phyloP scores from a whole-genome alignment of 2,797 vertebrate species.

The Sebastes minor region DNA sequence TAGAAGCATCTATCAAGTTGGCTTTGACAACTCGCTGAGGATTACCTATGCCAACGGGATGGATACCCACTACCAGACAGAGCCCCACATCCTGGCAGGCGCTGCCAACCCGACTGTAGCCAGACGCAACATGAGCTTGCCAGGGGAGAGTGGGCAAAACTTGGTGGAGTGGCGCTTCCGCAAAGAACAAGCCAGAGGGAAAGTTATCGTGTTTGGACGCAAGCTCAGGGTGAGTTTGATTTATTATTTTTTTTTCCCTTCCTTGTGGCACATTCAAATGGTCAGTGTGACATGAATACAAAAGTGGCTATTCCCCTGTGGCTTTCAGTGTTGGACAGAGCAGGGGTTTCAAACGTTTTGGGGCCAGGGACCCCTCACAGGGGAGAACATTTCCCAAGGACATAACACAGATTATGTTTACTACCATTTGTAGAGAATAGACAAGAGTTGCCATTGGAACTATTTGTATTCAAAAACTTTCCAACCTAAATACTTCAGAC shows the following conservation, averaged over 20 bases:
- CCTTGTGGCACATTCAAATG: background rate
- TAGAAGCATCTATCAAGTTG: conserved; percentile 94
- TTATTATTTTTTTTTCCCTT: background rate
- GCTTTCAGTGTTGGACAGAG: background rate
- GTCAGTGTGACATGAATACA: background rate
- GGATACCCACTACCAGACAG: conserved; percentile 96
- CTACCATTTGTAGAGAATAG: too few species aligned
- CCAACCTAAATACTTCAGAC: too few species aligned
- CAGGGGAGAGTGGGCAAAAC: conserved; percentile 94
- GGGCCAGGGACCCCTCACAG: too few species aligned
- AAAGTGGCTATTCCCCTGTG: background rate
- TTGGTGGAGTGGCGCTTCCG: conserved; percentile 98
- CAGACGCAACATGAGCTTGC: conserved; percentile 96
- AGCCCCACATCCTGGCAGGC: conserved; percentile 94
- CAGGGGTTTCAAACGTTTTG: too few species aligned
- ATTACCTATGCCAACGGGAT: conserved; percentile 96
- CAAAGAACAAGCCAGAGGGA: conserved; percentile 95
- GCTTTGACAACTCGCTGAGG: conserved; percentile 93
- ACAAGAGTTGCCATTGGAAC: too few species aligned
- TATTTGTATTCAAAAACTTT: too few species aligned
- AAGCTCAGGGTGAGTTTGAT: conserved; percentile 90
- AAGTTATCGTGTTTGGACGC: conserved; percentile 95
- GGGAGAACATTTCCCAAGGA: too few species aligned
- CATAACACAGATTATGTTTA: too few species aligned
- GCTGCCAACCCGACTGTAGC: conserved; percentile 95